Evolutionary conservation across 2,113 vertebrate species (phyloP).

Genomic region (Rafetus swinhoei): DNA sequence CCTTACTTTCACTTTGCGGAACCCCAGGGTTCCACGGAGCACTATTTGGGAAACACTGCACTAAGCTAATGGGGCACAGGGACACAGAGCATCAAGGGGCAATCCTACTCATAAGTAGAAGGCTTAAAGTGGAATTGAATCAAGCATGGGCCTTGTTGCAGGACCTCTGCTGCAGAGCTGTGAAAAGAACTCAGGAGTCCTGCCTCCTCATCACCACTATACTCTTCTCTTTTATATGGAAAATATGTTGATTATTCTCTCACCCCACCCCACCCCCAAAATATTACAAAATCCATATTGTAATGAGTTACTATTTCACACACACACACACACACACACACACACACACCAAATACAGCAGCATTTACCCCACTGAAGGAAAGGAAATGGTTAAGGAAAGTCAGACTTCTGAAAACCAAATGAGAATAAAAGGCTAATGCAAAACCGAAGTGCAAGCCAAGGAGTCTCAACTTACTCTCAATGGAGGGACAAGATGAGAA

Average conservation of each 20-base stretch:
- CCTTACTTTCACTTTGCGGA: no score
- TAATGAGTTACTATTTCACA: neutral
- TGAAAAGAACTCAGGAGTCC: neutral
- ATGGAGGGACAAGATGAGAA: slow-evolving; percentile 92
- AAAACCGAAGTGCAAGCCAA: neutral
- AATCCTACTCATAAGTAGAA: fast-evolving
- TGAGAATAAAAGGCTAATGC: neutral
- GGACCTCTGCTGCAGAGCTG: neutral
- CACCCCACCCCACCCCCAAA: neutral
- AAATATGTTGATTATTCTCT: neutral
- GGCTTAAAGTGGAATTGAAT: neutral
- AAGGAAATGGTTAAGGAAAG: neutral
- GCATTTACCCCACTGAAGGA: fast-evolving
- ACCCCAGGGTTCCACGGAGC: no score
- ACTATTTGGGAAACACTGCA: no score
- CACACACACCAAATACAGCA: neutral
- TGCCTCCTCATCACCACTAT: neutral
- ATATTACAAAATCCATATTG: neutral
- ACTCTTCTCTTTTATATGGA: neutral
- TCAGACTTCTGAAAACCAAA: neutral
- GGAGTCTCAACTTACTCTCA: slow-evolving; percentile 82
- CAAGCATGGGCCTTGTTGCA: neutral
- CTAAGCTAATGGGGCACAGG: neutral
- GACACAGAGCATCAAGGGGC: neutral
- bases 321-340: no score